Evolutionary conservation across 1,140 invertebrate species (phyloP).

Genomic region (Homarus americanus): DNA sequence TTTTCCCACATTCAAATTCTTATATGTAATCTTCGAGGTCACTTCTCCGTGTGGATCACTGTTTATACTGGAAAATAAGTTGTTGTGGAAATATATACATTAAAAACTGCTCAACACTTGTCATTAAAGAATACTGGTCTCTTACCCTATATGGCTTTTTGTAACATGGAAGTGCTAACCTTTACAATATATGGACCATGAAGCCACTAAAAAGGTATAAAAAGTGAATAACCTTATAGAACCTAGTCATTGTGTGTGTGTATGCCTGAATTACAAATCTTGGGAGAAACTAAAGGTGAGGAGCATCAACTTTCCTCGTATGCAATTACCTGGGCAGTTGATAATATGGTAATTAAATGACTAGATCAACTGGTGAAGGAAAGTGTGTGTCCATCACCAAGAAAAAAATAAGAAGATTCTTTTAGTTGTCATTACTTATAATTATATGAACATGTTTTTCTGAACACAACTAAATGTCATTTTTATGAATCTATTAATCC

Average conservation of each 20-base stretch:
- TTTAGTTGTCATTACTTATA: background rate
- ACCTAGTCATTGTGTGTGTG: background rate
- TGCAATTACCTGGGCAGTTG: background rate
- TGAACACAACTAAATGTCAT: background rate
- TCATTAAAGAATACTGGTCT: constrained; percentile 23
- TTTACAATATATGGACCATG: constrained; percentile 21
- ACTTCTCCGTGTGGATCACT: constrained; percentile 24
- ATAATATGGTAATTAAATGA: constrained; percentile 19
- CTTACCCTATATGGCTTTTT: constrained; percentile 14
- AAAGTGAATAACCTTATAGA: background rate
- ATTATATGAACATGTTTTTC: background rate
- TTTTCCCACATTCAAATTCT: constrained; percentile 1
- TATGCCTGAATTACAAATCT: background rate
- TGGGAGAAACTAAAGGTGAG: background rate
- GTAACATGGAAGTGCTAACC: constrained; percentile 9
- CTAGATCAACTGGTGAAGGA: constrained; percentile 25
- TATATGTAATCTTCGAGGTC: constrained; percentile 6
- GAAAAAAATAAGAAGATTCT: background rate
- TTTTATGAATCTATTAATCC: background rate
- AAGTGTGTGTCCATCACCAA: constrained; percentile 21
- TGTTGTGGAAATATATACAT: constrained; percentile 42
- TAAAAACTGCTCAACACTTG: constrained; percentile 18
- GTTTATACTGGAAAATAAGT: constrained; percentile 43
- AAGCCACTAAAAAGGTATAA: background rate
- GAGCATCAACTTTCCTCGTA: background rate